phyloP scores from a whole-genome alignment of 64 coral and sea anemone genomes.

The Porites australiensis region DNA sequence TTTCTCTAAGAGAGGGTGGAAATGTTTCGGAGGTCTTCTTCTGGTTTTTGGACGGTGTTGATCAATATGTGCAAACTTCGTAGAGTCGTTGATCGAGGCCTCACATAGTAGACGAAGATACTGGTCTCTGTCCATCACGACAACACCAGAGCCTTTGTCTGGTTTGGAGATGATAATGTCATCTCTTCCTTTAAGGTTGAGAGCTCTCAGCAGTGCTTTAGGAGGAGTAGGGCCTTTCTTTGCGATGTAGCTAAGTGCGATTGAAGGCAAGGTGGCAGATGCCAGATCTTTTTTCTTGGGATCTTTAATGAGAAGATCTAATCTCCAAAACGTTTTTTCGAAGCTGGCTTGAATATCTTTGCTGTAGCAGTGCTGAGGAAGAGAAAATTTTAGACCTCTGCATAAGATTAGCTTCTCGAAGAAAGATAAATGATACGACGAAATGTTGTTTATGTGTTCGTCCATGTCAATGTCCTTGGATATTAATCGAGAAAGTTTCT shows the following conservation, averaged over 20 bases:
- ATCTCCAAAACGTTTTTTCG: slow-evolving; percentile 35
- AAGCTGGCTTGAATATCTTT: slow-evolving; percentile 52
- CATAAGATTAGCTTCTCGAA: slow-evolving; percentile 29
- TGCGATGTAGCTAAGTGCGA: slow-evolving; percentile 50
- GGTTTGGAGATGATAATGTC: slow-evolving; percentile 24
- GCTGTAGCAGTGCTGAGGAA: slow-evolving; percentile 29
- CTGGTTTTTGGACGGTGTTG: not conserved
- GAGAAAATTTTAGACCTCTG: slow-evolving; percentile 30
- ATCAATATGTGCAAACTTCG: not conserved
- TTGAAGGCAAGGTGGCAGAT: slow-evolving; percentile 22
- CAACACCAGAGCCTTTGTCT: slow-evolving; percentile 3
- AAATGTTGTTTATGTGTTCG: slow-evolving; percentile 49
- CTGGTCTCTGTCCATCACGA: not conserved
- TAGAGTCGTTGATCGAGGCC: not conserved
- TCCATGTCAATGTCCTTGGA: slow-evolving; percentile 28
- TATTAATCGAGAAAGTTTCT: not conserved
- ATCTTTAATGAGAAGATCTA: slow-evolving; percentile 31
- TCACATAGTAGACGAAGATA: slow-evolving; percentile 2
- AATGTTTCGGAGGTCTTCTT: slow-evolving; percentile 41
- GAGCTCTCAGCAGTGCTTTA: slow-evolving; percentile 9
- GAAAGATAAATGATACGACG: slow-evolving; percentile 38
- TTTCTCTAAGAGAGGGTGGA: slow-evolving; percentile 15
- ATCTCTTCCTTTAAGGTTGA: slow-evolving; percentile 15
- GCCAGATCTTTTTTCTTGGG: slow-evolving; percentile 44
- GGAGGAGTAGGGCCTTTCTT: not conserved